Conservation (phyloP, 2,888 invertebrate species). For the Masnerella sp. region DNA sequence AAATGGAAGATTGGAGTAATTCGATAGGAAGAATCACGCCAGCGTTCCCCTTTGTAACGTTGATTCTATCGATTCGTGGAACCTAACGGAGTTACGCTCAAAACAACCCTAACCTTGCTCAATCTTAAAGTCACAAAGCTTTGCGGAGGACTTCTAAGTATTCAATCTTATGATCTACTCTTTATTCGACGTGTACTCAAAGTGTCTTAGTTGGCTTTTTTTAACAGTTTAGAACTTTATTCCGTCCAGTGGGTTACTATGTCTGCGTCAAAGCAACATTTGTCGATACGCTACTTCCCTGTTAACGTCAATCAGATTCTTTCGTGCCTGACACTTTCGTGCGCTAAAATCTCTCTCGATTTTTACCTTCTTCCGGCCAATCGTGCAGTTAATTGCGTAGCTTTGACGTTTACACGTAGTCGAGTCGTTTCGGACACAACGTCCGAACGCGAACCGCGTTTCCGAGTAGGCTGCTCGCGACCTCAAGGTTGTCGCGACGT, state of each 20-base stretch:
- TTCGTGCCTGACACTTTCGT: constrained; percentile 64
- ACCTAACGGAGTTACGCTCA: constrained; percentile 67
- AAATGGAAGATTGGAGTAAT: too few species aligned
- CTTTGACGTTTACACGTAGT: constrained; percentile 65
- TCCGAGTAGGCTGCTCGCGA: too few species aligned
- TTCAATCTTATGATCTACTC: too few species aligned
- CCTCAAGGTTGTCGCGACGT: constrained; percentile 14
- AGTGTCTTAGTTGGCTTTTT: too few species aligned
- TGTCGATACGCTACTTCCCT: constrained; percentile 49
- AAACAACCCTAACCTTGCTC: constrained; percentile 69
- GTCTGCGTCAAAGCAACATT: constrained; percentile 35
- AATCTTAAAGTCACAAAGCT: constrained; percentile 68
- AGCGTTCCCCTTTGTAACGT: constrained; percentile 61
- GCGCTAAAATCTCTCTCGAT: constrained; percentile 60
- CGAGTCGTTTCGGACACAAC: too few species aligned
- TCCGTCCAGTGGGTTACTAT: constrained; percentile 54
- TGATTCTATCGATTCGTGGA: constrained; percentile 73
- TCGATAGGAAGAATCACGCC: too few species aligned
- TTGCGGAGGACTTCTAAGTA: too few species aligned
- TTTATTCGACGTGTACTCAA: too few species aligned
- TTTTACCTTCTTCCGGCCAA: constrained; percentile 57
- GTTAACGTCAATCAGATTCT: constrained; percentile 63
- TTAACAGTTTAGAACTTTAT: too few species aligned
- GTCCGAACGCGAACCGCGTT: too few species aligned
- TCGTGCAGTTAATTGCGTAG: constrained; percentile 66